Evolutionary conservation across 1,140 invertebrate species (phyloP).

Genomic region (Neodiprion pinetum): DNA sequence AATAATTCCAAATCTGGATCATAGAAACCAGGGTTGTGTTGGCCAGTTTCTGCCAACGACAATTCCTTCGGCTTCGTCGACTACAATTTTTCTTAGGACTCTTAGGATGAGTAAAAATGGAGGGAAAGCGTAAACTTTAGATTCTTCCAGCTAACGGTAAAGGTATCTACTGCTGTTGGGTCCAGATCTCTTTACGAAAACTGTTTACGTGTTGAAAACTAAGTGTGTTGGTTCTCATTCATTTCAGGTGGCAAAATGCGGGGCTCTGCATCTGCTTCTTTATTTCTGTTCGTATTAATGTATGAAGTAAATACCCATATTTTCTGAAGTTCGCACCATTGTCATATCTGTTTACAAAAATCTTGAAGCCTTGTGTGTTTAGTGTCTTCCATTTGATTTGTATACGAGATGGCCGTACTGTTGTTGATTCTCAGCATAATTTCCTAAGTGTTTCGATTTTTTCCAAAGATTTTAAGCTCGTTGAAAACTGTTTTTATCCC

Average conservation of each 20-base stretch:
- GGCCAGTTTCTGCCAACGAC: constrained; percentile 18
- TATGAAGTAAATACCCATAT: constrained; percentile 25
- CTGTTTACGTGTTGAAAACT: constrained; percentile 30
- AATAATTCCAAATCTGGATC: not conserved
- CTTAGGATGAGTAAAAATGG: constrained; percentile 21
- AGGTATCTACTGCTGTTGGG: constrained; percentile 31
- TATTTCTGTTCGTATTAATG: constrained; percentile 15
- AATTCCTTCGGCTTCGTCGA: constrained; percentile 16
- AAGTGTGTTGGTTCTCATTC: constrained; percentile 30
- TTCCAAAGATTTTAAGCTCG: constrained; percentile 13
- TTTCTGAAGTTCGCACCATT: constrained; percentile 26
- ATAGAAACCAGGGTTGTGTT: constrained; percentile 20
- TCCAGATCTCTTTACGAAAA: constrained; percentile 32
- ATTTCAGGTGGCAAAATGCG: constrained; percentile 7
- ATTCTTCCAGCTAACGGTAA: constrained; percentile 23
- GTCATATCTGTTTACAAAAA: constrained; percentile 27
- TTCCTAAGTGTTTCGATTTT: constrained; percentile 18
- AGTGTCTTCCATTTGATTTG: constrained; percentile 27
- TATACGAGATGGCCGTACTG: constrained; percentile 23
- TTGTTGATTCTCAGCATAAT: constrained; percentile 30
- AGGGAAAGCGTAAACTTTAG: not conserved
- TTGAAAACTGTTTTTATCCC: constrained; percentile 23
- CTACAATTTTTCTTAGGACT: constrained; percentile 17
- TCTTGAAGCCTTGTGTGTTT: constrained; percentile 18
- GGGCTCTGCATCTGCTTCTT: constrained; percentile 2